A percentile compares a stretch with the other conserved stretches of the same genome.
Evolutionary conservation across 2,797 vertebrate species (phyloP).

Genomic region (Harpagifer antarcticus): DNA sequence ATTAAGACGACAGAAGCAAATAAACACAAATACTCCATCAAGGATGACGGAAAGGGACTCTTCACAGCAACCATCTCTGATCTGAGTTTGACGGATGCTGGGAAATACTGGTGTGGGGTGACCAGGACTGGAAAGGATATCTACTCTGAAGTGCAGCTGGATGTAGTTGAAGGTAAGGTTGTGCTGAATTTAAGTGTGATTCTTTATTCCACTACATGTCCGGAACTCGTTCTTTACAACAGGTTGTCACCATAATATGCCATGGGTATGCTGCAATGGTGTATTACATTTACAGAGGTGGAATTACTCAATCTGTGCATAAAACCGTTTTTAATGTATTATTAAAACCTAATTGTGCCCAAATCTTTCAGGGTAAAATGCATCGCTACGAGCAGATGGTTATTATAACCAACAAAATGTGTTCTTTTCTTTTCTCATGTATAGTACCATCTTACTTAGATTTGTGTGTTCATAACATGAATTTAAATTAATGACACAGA

Average conservation of each 20-base stretch:
- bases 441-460: too few species aligned
- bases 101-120: conserved; percentile 66
- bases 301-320: background rate
- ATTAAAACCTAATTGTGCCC: too few species aligned
- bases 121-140: background rate
- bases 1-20: conserved; percentile 19
- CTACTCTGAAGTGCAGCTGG: conserved; percentile 52
- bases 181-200: background rate
- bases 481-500: too few species aligned
- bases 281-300: background rate
- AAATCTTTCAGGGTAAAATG: too few species aligned
- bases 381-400: too few species aligned
- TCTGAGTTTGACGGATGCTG: conserved; percentile 16
- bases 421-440: too few species aligned
- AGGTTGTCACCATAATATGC: background rate
- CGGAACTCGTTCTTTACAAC: background rate
- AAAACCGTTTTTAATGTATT: background rate
- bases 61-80: conserved; percentile 45
- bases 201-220: background rate
- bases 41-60: conserved; percentile 24
- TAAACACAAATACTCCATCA: conserved; percentile 38
- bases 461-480: too few species aligned
- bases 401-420: too few species aligned
- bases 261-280: background rate
- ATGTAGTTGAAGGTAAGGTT: conserved; percentile 37